phyloP scores from a whole-genome alignment of 2,113 vertebrate species.

The Spermophilus dauricus region DNA sequence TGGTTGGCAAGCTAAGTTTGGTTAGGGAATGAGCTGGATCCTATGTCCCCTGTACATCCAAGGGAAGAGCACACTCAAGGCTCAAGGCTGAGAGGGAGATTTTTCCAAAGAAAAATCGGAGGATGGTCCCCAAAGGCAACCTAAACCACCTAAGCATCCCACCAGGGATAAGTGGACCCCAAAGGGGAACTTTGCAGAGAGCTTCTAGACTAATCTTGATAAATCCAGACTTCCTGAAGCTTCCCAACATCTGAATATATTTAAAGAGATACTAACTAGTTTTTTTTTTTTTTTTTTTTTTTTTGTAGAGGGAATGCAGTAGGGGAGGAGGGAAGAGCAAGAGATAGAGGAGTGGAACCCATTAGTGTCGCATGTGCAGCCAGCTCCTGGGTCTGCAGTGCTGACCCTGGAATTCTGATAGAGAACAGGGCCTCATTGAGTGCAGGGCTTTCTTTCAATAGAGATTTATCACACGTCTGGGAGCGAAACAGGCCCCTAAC shows the following conservation, averaged over 20 bases:
- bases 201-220: neutral
- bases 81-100: no score
- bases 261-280: neutral
- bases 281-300: neutral
- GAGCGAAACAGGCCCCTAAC: neutral
- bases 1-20: neutral
- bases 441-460: neutral
- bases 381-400: neutral
- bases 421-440: neutral
- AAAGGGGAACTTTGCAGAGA: neutral
- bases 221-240: neutral
- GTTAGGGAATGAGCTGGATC: neutral
- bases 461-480: constrained; percentile 35
- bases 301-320: neutral
- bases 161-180: neutral
- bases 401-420: neutral
- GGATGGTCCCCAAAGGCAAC: neutral
- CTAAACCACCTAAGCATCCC: fast-evolving
- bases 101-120: neutral
- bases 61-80: neutral
- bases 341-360: neutral
- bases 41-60: fast-evolving
- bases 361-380: neutral
- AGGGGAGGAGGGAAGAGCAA: neutral
- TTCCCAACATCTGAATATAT: neutral